Evolutionary conservation across 1,140 invertebrate species (phyloP), one percentile per base, ranked within the genome.

Genomic region (Diuraphis noxia): DNA sequence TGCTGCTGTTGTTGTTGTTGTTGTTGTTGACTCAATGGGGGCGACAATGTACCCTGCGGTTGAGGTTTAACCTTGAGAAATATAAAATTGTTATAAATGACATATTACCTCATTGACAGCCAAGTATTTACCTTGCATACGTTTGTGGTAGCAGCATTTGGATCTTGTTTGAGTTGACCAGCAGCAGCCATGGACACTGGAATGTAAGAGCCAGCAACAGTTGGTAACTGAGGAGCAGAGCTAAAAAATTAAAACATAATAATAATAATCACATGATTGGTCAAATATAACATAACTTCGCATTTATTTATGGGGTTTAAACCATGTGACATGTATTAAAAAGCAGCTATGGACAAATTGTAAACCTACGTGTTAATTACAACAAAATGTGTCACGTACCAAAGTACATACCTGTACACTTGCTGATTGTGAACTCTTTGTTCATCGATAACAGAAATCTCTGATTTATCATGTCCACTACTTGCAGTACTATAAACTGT

Each of bases 361-460:
- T 82, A 91, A 89, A 46, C 30, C 36, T 91, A 91, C 46, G 63
- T 77, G 89, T 91, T 91, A 91, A 40, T 91, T 82, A 91, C 77
- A 91, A 91, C 88, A 82, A 91, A 91, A 91, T 52, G 77, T 91
- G 72, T 91, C 77, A 91, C 89, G 89, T 91, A 91, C 89, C 89
- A 91, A 91, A 91, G 77, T 91, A 91, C 89, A 91, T 91, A 91
- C 89, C 89, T 91, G 89, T 91, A 91, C 89, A 91, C 89, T 91
- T 91, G 89, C 43, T 91, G 89, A 46, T 91, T 91, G 52, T 91
- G 89, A 91, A 91, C 89, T 82, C 89, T 91, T 49, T 91, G 89
- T 91, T 91, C 89, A 52, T 91, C 89, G 19, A 91, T 91, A 52
- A 91, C 89, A 40, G 89, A 91, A 36, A 91, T 91, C 25, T 91